phyloP scores from a whole-genome alignment of 2,797 vertebrate genomes.

The Urocyon cinereoargenteus region DNA sequence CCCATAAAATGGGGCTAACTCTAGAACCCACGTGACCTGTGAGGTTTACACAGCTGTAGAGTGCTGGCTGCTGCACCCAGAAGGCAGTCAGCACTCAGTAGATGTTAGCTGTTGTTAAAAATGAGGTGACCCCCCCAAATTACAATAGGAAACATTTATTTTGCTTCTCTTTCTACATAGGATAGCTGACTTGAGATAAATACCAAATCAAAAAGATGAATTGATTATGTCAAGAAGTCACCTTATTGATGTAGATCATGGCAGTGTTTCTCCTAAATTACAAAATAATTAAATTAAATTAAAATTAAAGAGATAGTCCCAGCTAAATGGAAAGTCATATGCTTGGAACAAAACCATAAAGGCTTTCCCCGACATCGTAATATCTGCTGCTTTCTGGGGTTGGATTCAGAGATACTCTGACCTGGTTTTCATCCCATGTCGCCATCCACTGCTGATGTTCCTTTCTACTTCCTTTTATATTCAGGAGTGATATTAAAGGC shows the following conservation, averaged over 20 bases:
- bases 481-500: background rate
- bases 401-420: background rate
- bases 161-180: background rate
- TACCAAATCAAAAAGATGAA: background rate
- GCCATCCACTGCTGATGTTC: no score
- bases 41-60: background rate
- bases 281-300: background rate
- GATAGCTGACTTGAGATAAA: background rate
- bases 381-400: background rate
- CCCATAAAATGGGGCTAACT: background rate
- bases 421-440: background rate
- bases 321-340: background rate
- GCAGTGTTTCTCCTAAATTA: background rate
- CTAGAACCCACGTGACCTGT: background rate
- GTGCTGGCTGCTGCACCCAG: rapidly evolving
- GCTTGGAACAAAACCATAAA: background rate
- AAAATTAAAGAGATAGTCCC: background rate
- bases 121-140: no score
- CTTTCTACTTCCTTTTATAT: background rate
- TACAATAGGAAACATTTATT: background rate
- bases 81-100: background rate
- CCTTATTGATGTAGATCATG: background rate
- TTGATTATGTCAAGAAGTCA: background rate
- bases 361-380: no score
- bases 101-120: background rate